Base-by-base conservation (phyloP, 1,140 invertebrate genomes). In the Rhopalosiphum maidis region DNA sequence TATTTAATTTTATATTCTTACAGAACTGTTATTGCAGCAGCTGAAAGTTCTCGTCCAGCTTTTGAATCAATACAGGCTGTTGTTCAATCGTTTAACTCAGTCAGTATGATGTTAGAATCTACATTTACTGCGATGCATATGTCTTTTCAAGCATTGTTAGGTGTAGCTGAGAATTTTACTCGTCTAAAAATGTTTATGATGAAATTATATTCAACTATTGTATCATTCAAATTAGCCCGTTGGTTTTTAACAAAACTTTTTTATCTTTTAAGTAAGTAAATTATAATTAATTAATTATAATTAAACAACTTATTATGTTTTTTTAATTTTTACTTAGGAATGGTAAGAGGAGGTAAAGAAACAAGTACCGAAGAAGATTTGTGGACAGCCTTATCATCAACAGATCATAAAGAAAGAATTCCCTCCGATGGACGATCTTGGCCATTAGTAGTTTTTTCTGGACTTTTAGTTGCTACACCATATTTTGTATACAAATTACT, bases 91-190 rank as follows among this genome's bases (percentile, higher is more conserved):
- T 98, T 99, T 95, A 97, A 97, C 46, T 99, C 99, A 88, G 96
- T 99, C 22, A 98, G 98, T 43, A 98, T 99, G 96, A 99, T 99
- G 98, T 95, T 99, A 54, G 99, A 99, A 95, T 99, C 98, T 30
- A 99, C 99, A 94, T 99, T 98, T 95, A 97, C 98, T 95, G 98
- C 99, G 37, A 96, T 99, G 94, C 98, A 98, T 25, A 99, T 97
- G 95, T 99, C 99, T 15, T 99, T 99, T 95, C 96, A 98, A 94
- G 99, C 99, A 85, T 98, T 99, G 94, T 96, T 99, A 60, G 98
- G 98, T 91, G 98, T 99, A 3, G 98, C 98, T 55, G 98, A 99
- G 94, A 99, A 99, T 95, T 97, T 99, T 95, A 97, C 97, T 11
- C 96, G 97, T 94, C 95, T 99, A 90, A 96, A 98, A 93, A 96